Conservation (phyloP, 2,113 vertebrate genomes). For the Serinus canaria region DNA sequence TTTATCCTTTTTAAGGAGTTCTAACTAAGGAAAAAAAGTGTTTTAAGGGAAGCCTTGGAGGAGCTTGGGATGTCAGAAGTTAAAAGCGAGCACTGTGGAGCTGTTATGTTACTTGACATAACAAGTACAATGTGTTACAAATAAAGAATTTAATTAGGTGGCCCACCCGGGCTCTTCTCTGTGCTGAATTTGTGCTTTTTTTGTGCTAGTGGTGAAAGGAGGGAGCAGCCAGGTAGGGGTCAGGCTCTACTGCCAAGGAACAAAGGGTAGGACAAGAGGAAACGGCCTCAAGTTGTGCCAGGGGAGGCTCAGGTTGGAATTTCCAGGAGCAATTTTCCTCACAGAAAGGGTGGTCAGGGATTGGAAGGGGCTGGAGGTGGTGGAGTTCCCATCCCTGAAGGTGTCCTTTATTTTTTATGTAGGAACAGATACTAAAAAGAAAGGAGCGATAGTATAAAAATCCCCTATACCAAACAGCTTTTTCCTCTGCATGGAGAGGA, state of each 20-base stretch:
- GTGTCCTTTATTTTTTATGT: neutral
- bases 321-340: neutral
- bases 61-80: neutral
- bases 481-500: neutral
- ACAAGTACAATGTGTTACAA: neutral
- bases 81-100: neutral
- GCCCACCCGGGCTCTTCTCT: neutral
- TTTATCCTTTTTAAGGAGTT: neutral
- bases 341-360: neutral
- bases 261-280: neutral
- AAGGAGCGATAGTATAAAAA: neutral
- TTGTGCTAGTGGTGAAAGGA: neutral
- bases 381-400: neutral
- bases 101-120: neutral
- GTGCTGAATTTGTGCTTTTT: neutral
- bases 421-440: neutral
- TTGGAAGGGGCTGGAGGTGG: neutral
- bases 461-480: neutral
- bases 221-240: neutral
- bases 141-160: neutral
- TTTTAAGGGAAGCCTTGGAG: neutral
- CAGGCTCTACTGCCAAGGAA: neutral
- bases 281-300: rapidly evolving
- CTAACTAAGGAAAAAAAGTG: neutral
- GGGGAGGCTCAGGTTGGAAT: neutral